These are phyloP conservation scores for Pollenia amentaria DNA, from an alignment of 2,888 invertebrate species.

Conservation along the genomic window DNA sequence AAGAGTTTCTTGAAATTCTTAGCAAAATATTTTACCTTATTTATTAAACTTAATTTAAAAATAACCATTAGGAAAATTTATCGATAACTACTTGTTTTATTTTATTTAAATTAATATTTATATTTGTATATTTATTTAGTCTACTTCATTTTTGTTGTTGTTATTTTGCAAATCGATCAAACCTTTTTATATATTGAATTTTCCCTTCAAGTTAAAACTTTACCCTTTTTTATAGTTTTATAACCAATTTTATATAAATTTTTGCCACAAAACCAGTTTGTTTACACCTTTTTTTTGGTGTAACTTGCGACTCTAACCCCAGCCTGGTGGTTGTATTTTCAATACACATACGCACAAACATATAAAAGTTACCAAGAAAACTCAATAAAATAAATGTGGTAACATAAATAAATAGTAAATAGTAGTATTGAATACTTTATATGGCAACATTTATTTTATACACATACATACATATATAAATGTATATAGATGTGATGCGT, in stretches of 20 bases:
- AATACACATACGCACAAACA: neutral
- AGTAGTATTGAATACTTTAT: neutral
- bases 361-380: slow-evolving; percentile 26
- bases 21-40: too few relatives aligned
- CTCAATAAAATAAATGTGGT: slow-evolving; percentile 71
- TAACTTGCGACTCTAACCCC: neutral
- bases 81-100: neutral
- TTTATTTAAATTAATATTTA: neutral
- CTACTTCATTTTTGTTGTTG: neutral
- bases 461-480: neutral
- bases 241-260: neutral
- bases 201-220: slow-evolving; percentile 16
- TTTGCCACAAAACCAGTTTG: slow-evolving; percentile 49
- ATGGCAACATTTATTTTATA: neutral
- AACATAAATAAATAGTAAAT: slow-evolving; percentile 69
- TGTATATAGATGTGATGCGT: slow-evolving; percentile 8
- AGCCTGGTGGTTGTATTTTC: neutral
- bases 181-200: slow-evolving; percentile 24
- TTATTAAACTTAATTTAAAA: neutral
- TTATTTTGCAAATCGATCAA: slow-evolving; percentile 23
- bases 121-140: neutral
- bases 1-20: too few relatives aligned
- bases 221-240: neutral
- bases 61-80: neutral
- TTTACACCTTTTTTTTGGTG: slow-evolving; percentile 41